These are phyloP conservation scores for Pipistrellus pipistrellus DNA, from an alignment of 2,797 vertebrate species.

Conservation along the genomic window DNA sequence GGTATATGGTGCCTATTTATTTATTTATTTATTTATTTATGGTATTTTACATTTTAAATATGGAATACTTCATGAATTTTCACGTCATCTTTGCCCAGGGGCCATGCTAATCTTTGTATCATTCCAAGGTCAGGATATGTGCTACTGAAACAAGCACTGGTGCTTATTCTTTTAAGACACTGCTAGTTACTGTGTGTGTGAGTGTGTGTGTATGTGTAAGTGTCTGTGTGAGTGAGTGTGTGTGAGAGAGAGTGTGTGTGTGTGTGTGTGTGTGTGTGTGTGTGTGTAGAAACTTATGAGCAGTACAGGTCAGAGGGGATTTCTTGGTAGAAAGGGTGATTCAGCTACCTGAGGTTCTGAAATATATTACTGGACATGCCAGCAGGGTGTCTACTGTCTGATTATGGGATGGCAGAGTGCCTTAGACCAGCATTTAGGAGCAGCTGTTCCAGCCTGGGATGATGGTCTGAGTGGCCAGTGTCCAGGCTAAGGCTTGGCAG, in stretches of 20 bases:
- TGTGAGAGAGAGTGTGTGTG: too few species aligned
- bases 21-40: too few species aligned
- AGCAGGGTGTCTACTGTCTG: not conserved
- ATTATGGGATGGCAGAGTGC: not conserved
- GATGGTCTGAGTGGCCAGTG: not conserved
- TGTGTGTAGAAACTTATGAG: not conserved
- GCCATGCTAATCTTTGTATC: not conserved
- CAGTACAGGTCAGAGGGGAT: not conserved
- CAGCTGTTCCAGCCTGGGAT: not conserved
- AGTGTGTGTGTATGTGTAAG: not conserved
- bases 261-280: too few species aligned
- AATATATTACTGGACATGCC: not conserved
- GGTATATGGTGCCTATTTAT: not conserved
- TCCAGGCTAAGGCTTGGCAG: not conserved
- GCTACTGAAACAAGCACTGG: not conserved
- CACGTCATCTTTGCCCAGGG: not conserved
- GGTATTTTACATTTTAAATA: not conserved
- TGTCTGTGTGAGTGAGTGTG: not conserved
- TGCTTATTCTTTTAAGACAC: conserved; percentile 10
- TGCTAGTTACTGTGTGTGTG: not conserved
- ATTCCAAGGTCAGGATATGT: not conserved
- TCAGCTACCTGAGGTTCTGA: not conserved
- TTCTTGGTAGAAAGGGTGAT: not conserved
- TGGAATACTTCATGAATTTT: not conserved
- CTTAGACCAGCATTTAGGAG: not conserved